phyloP scores from a whole-genome alignment of 1,140 invertebrate species.

The Amyelois transitella region DNA sequence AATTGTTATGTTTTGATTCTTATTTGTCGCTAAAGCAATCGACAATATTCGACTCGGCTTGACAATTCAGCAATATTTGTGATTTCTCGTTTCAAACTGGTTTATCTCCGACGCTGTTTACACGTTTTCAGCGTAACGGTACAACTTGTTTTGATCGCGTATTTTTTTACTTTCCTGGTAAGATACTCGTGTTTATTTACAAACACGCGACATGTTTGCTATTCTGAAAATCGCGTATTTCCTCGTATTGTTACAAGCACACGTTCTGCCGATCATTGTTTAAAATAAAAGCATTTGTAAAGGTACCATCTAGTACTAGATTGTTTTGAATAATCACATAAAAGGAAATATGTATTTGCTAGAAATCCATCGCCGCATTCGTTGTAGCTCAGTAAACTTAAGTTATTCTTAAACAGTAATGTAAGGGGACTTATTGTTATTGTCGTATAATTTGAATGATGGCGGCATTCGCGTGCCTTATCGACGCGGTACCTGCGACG shows the following conservation, averaged over 20 bases:
- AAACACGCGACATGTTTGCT: conserved; percentile 23
- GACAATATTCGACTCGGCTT: conserved; percentile 10
- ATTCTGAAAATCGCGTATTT: conserved; percentile 16
- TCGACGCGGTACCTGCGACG: conserved; percentile 35
- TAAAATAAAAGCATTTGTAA: conserved; percentile 21
- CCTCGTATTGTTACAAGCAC: conserved; percentile 35
- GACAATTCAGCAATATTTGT: conserved; percentile 38
- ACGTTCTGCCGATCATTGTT: conserved; percentile 30
- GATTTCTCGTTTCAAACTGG: conserved; percentile 34
- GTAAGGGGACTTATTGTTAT: not conserved
- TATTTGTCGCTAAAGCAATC: conserved; percentile 6
- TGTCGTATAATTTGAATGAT: conserved; percentile 2
- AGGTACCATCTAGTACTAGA: not conserved
- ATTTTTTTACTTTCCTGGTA: conserved; percentile 27
- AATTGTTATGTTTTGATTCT: conserved; percentile 37
- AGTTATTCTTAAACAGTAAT: not conserved
- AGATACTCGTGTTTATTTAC: conserved; percentile 47
- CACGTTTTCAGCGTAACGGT: conserved; percentile 60
- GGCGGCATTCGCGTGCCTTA: conserved; percentile 32
- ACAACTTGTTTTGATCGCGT: conserved; percentile 49
- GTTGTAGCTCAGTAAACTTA: conserved; percentile 1
- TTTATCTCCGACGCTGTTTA: conserved; percentile 36
- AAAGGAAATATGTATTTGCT: not conserved
- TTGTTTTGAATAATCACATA: not conserved
- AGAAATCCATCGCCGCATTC: not conserved